Percentiles rank a stretch among this genome's conserved stretches.
These are phyloP conservation scores for Alcis repandata DNA, from an alignment of 2,888 invertebrate species.

Conservation along the genomic window DNA sequence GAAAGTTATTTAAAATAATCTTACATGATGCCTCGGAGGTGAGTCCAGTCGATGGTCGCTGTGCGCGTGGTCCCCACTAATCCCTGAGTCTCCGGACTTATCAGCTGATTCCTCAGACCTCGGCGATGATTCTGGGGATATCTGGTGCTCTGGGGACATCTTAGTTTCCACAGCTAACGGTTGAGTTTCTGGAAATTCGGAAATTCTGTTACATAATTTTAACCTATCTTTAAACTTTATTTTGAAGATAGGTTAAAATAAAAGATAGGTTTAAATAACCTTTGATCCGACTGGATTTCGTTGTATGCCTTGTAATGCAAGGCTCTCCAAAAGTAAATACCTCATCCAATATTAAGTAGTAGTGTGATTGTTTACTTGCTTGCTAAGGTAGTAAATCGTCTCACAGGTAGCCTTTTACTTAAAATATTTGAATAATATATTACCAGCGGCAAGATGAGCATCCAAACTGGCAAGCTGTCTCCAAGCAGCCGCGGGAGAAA, in stretches of 20 bases:
- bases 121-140: slow-evolving; percentile 76
- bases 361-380: too few relatives aligned
- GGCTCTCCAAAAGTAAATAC: too few relatives aligned
- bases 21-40: slow-evolving; percentile 72
- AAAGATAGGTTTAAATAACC: too few relatives aligned
- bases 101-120: slow-evolving; percentile 86
- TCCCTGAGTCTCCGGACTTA: slow-evolving; percentile 94
- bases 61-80: slow-evolving; percentile 89
- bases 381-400: too few relatives aligned
- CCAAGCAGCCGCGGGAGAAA: slow-evolving; percentile 95
- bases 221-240: too few relatives aligned
- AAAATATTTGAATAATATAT: not conserved
- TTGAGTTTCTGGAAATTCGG: slow-evolving; percentile 69
- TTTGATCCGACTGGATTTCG: too few relatives aligned
- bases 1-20: slow-evolving; percentile 33
- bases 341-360: too few relatives aligned
- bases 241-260: too few relatives aligned
- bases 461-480: slow-evolving; percentile 89
- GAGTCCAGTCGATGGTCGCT: slow-evolving; percentile 84
- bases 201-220: not conserved
- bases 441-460: slow-evolving; percentile 78
- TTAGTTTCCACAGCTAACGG: slow-evolving; percentile 80
- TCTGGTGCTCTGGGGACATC: slow-evolving; percentile 71
- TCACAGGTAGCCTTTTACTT: too few relatives aligned
- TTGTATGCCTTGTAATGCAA: too few relatives aligned